A percentile compares a stretch with the other conserved stretches of the same genome.
Evolutionary conservation across 2,797 vertebrate genomes (phyloP).

Genomic region (Clarias fuscus): DNA sequence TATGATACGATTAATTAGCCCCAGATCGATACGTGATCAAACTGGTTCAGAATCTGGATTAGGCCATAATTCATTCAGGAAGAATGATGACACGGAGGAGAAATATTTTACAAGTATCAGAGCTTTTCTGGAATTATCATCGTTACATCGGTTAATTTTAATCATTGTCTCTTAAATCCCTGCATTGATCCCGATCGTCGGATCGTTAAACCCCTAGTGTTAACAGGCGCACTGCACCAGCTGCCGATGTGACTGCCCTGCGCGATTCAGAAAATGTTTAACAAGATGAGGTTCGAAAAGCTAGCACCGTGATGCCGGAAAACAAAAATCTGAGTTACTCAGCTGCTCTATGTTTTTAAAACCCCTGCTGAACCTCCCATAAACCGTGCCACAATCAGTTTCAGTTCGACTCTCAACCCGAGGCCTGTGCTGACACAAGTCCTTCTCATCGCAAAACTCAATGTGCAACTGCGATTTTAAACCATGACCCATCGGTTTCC

Average conservation of each 20-base stretch:
- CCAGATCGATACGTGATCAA: not conserved
- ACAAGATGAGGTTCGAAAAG: not conserved
- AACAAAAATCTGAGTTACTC: not conserved
- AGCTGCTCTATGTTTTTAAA: not conserved
- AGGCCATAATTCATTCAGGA: not conserved
- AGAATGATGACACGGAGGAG: not conserved
- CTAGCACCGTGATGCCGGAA: not conserved
- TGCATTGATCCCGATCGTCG: not conserved
- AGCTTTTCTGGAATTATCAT: not conserved
- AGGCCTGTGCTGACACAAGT: constrained; percentile 9
- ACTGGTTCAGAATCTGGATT: not conserved
- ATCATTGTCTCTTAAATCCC: too few relatives aligned
- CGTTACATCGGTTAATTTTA: not conserved
- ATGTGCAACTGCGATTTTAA: constrained; percentile 28
- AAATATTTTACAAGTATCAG: not conserved
- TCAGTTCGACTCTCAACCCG: constrained; percentile 14
- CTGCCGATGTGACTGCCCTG: not conserved
- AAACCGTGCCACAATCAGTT: not conserved
- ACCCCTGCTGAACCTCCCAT: not conserved
- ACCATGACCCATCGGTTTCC: constrained; percentile 30
- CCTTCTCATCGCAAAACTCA: constrained; percentile 17
- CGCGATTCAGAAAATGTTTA: not conserved
- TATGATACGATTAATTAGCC: not conserved
- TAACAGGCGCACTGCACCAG: not conserved
- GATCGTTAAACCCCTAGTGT: not conserved